These are phyloP conservation scores for Xenopus borealis DNA, from an alignment of 2,113 vertebrate genomes.

Conservation along the genomic window DNA sequence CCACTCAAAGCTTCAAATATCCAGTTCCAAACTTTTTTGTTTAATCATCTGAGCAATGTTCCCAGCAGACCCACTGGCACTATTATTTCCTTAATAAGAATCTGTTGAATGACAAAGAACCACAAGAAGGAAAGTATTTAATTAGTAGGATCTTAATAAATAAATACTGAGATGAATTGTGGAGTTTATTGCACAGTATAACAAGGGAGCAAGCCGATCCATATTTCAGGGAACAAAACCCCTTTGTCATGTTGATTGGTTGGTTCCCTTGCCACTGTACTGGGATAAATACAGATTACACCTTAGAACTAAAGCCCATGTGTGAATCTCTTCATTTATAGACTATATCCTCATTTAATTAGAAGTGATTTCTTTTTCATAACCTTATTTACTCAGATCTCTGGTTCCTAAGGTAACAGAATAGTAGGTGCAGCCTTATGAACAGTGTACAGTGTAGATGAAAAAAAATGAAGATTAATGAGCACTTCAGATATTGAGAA, in stretches of 20 bases:
- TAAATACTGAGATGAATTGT: background rate
- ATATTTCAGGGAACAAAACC: conserved; percentile 5
- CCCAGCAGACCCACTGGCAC: background rate
- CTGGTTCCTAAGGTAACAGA: conserved; percentile 87
- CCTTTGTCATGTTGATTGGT: conserved; percentile 37
- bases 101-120: background rate
- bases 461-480: conserved; percentile 78
- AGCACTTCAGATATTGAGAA: conserved; percentile 72
- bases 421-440: conserved; percentile 67
- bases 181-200: background rate
- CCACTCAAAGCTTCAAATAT: too few relatives aligned
- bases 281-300: conserved; percentile 33
- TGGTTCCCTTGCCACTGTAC: conserved; percentile 26
- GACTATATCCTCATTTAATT: conserved; percentile 78
- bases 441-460: conserved; percentile 62
- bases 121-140: background rate
- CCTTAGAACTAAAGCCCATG: conserved; percentile 21
- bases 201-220: background rate
- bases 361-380: conserved; percentile 79
- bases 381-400: conserved; percentile 83
- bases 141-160: background rate
- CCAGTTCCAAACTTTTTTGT: too few relatives aligned
- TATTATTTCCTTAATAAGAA: background rate
- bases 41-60: background rate
- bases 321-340: conserved; percentile 57